phyloP scores from a whole-genome alignment of 1,140 invertebrate genomes.

The Apocrypta bakeri region DNA sequence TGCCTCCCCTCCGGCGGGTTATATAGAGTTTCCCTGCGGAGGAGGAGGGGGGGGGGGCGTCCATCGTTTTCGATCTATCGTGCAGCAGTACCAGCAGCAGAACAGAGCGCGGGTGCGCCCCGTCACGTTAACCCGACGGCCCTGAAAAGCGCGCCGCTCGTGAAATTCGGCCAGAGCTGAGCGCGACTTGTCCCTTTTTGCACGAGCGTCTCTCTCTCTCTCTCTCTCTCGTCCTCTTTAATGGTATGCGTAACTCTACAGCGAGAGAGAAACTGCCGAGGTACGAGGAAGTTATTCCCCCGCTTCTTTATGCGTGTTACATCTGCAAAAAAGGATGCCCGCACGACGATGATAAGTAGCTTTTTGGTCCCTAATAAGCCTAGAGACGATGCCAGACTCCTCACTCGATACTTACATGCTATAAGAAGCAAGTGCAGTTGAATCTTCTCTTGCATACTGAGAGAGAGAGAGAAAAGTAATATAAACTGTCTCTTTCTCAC shows the following conservation, averaged over 20 bases:
- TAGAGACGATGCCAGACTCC: too few relatives aligned
- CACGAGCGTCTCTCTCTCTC: background rate
- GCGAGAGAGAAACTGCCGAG: background rate
- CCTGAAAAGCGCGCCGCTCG: constrained; percentile 67
- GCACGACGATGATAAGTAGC: too few relatives aligned
- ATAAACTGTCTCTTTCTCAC: constrained; percentile 29
- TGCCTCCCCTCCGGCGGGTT: background rate
- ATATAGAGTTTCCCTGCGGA: background rate
- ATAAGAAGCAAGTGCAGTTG: background rate
- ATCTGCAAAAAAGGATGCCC: too few relatives aligned
- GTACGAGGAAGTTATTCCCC: too few relatives aligned
- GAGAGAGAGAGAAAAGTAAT: constrained; percentile 6
- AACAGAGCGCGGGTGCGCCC: constrained; percentile 44
- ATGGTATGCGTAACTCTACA: background rate
- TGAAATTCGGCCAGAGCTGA: constrained; percentile 61
- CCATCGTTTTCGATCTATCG: constrained; percentile 28
- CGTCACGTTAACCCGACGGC: constrained; percentile 73
- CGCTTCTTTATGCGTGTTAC: too few relatives aligned
- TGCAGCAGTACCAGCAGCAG: constrained; percentile 19
- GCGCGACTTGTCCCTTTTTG: background rate
- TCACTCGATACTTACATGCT: too few relatives aligned
- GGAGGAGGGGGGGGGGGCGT: background rate
- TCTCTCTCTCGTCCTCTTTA: background rate
- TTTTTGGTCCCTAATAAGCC: too few relatives aligned
- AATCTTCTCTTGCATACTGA: background rate